These are phyloP conservation scores for Tetrapedia diversipes DNA, from an alignment of 2,888 invertebrate genomes.

Conservation along the genomic window DNA sequence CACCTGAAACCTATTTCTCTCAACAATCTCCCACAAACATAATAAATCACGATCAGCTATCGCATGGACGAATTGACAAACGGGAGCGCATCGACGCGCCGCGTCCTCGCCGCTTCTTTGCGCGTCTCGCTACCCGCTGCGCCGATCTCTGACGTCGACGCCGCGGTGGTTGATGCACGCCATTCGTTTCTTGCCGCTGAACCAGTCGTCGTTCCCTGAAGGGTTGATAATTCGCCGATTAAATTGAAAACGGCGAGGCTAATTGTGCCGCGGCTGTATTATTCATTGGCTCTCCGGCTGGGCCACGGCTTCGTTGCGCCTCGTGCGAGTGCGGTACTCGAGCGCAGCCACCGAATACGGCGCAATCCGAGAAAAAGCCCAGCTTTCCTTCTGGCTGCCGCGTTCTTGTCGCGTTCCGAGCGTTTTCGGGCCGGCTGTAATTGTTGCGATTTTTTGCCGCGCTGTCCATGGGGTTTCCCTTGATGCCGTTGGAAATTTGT, in stretches of 20 bases:
- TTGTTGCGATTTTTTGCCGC: constrained; percentile 40
- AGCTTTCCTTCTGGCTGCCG: constrained; percentile 51
- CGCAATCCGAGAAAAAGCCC: constrained; percentile 29
- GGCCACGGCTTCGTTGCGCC: constrained; percentile 20
- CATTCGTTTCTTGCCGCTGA: constrained; percentile 68
- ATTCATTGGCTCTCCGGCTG: constrained; percentile 77
- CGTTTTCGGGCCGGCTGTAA: constrained; percentile 43
- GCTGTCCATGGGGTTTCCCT: constrained; percentile 36
- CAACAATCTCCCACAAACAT: background rate
- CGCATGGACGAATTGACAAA: no score
- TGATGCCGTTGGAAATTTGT: constrained; percentile 53
- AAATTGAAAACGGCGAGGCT: constrained; percentile 81
- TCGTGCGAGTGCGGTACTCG: constrained; percentile 21
- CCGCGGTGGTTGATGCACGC: constrained; percentile 44
- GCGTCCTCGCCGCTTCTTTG: constrained; percentile 54
- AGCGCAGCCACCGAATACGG: constrained; percentile 52
- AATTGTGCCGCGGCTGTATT: constrained; percentile 81
- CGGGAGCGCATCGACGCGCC: constrained; percentile 19
- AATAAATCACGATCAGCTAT: no score
- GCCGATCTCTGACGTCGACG: no score
- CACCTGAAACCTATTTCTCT: no score
- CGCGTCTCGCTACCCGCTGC: constrained; percentile 63
- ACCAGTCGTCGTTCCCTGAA: constrained; percentile 76
- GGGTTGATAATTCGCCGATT: constrained; percentile 82
- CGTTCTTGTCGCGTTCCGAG: constrained; percentile 37